Conservation (phyloP, 2,888 invertebrate genomes). For the Meiosimyza platycephala region DNA sequence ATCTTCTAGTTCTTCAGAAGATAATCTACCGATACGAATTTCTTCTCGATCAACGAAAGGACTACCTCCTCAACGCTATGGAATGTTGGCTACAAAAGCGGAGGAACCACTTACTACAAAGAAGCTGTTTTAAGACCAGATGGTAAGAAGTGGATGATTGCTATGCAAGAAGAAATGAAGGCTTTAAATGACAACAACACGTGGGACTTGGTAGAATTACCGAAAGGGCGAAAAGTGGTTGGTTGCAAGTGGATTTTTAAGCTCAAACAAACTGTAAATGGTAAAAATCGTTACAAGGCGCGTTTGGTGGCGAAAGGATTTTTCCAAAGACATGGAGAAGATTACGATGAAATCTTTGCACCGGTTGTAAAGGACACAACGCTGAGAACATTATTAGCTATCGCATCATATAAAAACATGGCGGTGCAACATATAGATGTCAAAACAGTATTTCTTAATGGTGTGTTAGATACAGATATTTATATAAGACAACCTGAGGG, state of each 20-base stretch:
- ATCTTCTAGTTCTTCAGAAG: too few species aligned
- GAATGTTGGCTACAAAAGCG: constrained; percentile 3
- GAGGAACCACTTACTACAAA: constrained; percentile 3
- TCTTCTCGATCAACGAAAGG: constrained; percentile 1
- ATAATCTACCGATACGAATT: too few species aligned
- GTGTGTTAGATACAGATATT: constrained; percentile 24
- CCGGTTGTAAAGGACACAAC: constrained; percentile 23
- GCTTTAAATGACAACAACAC: constrained; percentile 16
- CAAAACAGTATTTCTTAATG: constrained; percentile 35
- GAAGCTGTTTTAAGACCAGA: constrained; percentile 30
- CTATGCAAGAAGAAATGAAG: constrained; percentile 28
- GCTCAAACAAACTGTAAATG: too few species aligned
- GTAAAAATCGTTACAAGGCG: too few species aligned
- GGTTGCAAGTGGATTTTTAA: too few species aligned
- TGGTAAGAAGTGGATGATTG: constrained; percentile 21
- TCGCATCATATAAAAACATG: constrained; percentile 28
- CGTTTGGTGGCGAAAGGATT: constrained; percentile 28
- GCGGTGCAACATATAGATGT: constrained; percentile 28
- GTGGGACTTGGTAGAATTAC: background rate
- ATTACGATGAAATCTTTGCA: constrained; percentile 35
- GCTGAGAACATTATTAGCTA: constrained; percentile 29
- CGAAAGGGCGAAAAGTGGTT: too few species aligned
- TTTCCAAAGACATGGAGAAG: constrained; percentile 30
- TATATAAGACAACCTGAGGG: constrained; percentile 30
- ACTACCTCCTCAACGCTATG: constrained; percentile 23